Evolutionary conservation across 2,888 invertebrate species (phyloP), one percentile per base, ranked within the genome.

Genomic region (Esperia sulphurella): DNA sequence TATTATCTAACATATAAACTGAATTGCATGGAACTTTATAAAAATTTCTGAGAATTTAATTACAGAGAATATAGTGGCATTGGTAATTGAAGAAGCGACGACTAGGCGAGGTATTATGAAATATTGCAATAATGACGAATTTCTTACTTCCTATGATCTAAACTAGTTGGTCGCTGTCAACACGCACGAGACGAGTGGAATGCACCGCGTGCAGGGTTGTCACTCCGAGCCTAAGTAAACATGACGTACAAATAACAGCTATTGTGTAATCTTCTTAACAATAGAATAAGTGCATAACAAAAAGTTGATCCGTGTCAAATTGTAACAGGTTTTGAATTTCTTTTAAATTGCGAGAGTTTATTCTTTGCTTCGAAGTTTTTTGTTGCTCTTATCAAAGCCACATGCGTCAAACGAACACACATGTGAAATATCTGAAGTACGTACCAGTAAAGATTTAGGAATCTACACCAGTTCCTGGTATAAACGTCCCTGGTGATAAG

Each of bases 151-250:
- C 29, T 63, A 62, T 57, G 61, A 66, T 54, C 65, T 70, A 67
- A 48, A 61, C 42, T 28, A 6, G 0, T 53, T 9, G 12, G 1
- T 48, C 53, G 31, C 10, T 14, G 31, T 52, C 43, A 8, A 12
- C 47, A 50, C 48, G 48, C 43, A 46, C 48, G 54, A 64, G 58
- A 57, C 61, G 57, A 50, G 51, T 52, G 60, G 65, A 67, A 63
- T 66, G 61, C 55, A 63, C 46, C 50, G 50, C 45, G 21, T 40
- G 21, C 59, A 75, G 72, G 76, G 75, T 60, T 73, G 72, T 57
- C 64, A 60, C 67, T 51, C 10, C 55, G n/a, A 33, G 49, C 67
- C 68, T 71, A 68, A 71, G 61, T 53, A 71, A 75, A 74, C 55
- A 68, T 48, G 48, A 28, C 45, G 39, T 43, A 48, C 52, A 53